Evolutionary conservation across 2,797 vertebrate species (phyloP).

Genomic region (Enteromius thamalakanensis): DNA sequence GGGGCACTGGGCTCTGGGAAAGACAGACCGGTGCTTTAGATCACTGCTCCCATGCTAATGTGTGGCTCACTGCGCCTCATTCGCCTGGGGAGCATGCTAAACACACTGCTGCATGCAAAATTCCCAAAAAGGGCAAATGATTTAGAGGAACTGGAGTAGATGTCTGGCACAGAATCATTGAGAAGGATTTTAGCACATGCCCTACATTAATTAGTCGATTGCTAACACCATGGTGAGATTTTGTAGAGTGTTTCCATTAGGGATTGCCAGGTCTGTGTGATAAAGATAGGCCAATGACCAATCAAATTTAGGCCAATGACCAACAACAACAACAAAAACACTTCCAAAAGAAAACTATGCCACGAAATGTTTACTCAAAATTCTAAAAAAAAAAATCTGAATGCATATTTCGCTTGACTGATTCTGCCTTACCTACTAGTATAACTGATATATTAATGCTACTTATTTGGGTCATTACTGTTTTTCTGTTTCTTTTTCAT

Average conservation of each 20-base stretch:
- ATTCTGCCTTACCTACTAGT: background rate
- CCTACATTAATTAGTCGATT: background rate
- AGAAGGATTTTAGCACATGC: background rate
- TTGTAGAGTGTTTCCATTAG: background rate
- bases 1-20: conserved; percentile 9
- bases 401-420: background rate
- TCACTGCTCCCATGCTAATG: conserved; percentile 48
- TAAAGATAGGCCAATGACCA: background rate
- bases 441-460: background rate
- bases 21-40: conserved; percentile 47
- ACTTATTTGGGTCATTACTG: background rate
- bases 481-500: background rate
- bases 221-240: background rate
- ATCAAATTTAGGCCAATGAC: background rate
- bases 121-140: conserved; percentile 14
- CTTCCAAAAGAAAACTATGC: background rate
- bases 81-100: conserved; percentile 10
- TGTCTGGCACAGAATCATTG: background rate
- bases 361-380: too few relatives aligned
- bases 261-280: background rate
- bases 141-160: conserved; percentile 11
- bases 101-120: conserved; percentile 24
- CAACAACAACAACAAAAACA: background rate
- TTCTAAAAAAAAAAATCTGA: too few relatives aligned
- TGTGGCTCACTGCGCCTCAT: conserved; percentile 13